Evolutionary conservation across 2,797 vertebrate genomes (phyloP).

Genomic region (Catharus ustulatus): DNA sequence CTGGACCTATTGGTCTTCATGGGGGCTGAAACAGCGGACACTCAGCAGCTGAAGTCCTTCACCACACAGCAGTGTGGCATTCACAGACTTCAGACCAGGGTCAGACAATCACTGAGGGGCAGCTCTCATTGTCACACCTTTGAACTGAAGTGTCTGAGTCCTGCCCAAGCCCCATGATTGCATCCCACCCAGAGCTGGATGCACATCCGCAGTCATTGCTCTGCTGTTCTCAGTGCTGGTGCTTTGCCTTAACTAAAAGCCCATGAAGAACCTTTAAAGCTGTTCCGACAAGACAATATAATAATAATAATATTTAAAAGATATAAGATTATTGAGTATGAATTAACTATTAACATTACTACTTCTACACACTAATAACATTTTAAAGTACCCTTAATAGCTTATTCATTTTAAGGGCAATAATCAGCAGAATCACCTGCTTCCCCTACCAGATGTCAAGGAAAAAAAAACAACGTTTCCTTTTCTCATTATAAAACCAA

Average conservation of each 20-base stretch:
- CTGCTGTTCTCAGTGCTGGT: not conserved
- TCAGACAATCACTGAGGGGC: not conserved
- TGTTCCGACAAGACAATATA: not conserved
- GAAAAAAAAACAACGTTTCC: not conserved
- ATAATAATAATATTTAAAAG: constrained; percentile 2
- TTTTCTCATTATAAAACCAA: not conserved
- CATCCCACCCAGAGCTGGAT: not conserved
- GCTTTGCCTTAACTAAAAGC: not conserved
- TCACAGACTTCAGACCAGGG: not conserved
- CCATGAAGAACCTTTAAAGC: not conserved
- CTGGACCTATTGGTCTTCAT: not conserved
- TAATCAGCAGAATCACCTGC: constrained; percentile 1
- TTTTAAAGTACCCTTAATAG: constrained; percentile 24
- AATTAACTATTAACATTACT: constrained; percentile 18
- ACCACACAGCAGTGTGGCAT: not conserved
- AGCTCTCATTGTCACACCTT: not conserved
- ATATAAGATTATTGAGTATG: not conserved
- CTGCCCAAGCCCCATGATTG: rapidly evolving
- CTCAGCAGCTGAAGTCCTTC: not conserved
- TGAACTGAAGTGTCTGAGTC: not conserved
- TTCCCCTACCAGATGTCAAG: not conserved
- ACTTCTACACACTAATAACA: not conserved
- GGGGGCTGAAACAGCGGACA: not conserved
- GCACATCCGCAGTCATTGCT: not conserved
- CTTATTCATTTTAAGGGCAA: constrained; percentile 31